Evolutionary conservation across 2,888 invertebrate genomes (phyloP).

Genomic region (Dynastes maya): DNA sequence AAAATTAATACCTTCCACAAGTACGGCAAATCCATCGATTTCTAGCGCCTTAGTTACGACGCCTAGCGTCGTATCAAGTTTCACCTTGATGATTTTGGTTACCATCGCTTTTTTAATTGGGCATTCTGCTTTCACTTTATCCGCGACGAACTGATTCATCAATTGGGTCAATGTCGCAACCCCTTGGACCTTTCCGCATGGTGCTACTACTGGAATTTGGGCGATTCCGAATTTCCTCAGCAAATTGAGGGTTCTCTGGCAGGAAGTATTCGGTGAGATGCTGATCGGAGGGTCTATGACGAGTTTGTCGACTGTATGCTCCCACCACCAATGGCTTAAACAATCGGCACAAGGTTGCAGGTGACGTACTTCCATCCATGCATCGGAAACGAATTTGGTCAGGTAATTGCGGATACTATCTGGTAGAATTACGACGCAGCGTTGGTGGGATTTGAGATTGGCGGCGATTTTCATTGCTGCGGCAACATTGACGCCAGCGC

Average conservation of each 20-base stretch:
- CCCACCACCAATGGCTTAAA: constrained; percentile 81
- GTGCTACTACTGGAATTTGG: constrained; percentile 78
- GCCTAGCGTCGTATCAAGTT: constrained; percentile 80
- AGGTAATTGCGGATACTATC: constrained; percentile 98
- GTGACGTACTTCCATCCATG: constrained; percentile 93
- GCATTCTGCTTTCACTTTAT: constrained; percentile 75
- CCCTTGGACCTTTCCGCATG: constrained; percentile 76
- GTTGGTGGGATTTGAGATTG: constrained; percentile 84
- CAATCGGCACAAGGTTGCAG: constrained; percentile 68
- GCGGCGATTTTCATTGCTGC: constrained; percentile 84
- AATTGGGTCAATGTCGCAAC: constrained; percentile 82
- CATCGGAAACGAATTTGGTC: constrained; percentile 95
- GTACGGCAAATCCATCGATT: constrained; percentile 83
- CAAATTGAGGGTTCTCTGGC: constrained; percentile 80
- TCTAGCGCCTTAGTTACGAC: constrained; percentile 86
- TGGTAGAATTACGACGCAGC: constrained; percentile 92
- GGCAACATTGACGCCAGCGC: constrained; percentile 88
- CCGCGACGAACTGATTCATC: constrained; percentile 78
- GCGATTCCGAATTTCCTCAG: constrained; percentile 79
- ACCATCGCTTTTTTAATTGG: constrained; percentile 78
- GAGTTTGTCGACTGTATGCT: constrained; percentile 75
- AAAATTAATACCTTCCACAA: constrained; percentile 70
- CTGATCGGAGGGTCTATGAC: constrained; percentile 75
- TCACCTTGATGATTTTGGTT: constrained; percentile 83
- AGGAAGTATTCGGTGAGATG: constrained; percentile 75